A percentile compares a stretch with the other conserved stretches of the same genome.
These are phyloP conservation scores for Petaurus breviceps DNA, from an alignment of 2,113 vertebrate genomes.

Conservation along the genomic window DNA sequence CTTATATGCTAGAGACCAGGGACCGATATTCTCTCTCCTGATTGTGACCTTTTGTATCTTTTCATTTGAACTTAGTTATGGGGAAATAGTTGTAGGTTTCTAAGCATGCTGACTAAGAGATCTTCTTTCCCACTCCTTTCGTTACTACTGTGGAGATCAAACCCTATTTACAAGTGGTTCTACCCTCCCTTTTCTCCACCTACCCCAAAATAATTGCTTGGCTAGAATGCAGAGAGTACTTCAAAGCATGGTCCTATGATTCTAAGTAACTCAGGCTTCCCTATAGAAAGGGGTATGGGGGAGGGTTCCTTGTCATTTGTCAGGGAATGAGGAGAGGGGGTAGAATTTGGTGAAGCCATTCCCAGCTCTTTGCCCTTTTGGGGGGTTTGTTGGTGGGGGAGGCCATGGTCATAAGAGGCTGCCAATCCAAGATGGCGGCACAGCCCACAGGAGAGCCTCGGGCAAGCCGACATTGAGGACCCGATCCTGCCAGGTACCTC, in stretches of 20 bases:
- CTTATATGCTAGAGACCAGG: background rate
- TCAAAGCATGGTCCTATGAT: background rate
- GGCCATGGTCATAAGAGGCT: background rate
- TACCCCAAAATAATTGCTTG: background rate
- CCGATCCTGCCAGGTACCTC: constrained; percentile 71
- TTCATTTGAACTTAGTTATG: background rate
- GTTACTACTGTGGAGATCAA: too few relatives aligned
- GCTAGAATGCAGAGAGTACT: background rate
- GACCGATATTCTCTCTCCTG: background rate
- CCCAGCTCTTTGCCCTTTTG: background rate
- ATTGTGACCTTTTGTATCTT: background rate
- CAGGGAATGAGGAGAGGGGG: background rate
- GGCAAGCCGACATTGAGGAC: constrained; percentile 66
- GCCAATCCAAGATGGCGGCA: background rate
- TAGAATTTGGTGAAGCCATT: background rate
- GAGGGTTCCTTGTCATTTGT: background rate
- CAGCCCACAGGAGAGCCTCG: background rate
- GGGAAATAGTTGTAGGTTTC: background rate
- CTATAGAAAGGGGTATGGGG: background rate
- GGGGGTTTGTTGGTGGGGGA: constrained; percentile 1
- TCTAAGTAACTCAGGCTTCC: background rate
- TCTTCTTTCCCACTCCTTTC: background rate
- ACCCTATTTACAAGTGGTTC: too few relatives aligned
- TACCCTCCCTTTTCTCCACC: background rate
- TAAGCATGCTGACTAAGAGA: background rate